Percentiles rank a stretch among this genome's conserved stretches.
Evolutionary conservation across 2,113 vertebrate genomes (phyloP).

Genomic region (Silurus asotus): DNA sequence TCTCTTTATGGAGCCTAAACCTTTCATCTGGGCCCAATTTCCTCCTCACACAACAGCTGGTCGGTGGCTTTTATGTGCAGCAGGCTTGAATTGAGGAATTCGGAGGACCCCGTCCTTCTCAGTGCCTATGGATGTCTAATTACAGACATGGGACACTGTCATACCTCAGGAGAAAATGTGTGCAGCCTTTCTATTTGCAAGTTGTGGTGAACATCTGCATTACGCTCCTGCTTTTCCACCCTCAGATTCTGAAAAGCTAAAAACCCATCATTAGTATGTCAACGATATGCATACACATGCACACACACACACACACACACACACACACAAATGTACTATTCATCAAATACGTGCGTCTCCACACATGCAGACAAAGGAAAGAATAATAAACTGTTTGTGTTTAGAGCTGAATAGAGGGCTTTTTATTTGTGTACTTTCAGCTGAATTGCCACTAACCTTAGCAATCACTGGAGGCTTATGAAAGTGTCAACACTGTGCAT

Average conservation of each 20-base stretch:
- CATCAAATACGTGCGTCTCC: slow-evolving; percentile 26
- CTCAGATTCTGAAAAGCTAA: slow-evolving; percentile 40
- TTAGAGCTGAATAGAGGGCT: not conserved
- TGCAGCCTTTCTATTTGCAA: slow-evolving; percentile 33
- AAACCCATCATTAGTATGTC: slow-evolving; percentile 51
- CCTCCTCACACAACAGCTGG: slow-evolving; percentile 51
- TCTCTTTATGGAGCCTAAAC: slow-evolving; percentile 43
- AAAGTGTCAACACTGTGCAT: slow-evolving; percentile 11
- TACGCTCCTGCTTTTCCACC: slow-evolving; percentile 47
- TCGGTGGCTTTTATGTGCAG: slow-evolving; percentile 45
- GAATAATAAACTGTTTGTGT: slow-evolving; percentile 30
- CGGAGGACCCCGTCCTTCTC: slow-evolving; percentile 37
- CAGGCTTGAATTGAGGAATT: slow-evolving; percentile 38
- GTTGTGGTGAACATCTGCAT: slow-evolving; percentile 38
- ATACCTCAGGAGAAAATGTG: slow-evolving; percentile 45
- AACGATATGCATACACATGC: slow-evolving; percentile 22
- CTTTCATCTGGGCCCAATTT: slow-evolving; percentile 52
- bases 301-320: slow-evolving; percentile 21
- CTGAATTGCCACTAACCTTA: slow-evolving; percentile 18
- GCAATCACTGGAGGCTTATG: not conserved
- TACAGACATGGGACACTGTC: slow-evolving; percentile 43
- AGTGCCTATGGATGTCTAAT: slow-evolving; percentile 41
- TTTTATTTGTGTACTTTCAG: slow-evolving; percentile 15
- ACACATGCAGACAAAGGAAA: slow-evolving; percentile 20
- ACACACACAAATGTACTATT: slow-evolving; percentile 28